Conservation (phyloP, 2,113 vertebrate genomes). For the Corythaeola cristata region DNA sequence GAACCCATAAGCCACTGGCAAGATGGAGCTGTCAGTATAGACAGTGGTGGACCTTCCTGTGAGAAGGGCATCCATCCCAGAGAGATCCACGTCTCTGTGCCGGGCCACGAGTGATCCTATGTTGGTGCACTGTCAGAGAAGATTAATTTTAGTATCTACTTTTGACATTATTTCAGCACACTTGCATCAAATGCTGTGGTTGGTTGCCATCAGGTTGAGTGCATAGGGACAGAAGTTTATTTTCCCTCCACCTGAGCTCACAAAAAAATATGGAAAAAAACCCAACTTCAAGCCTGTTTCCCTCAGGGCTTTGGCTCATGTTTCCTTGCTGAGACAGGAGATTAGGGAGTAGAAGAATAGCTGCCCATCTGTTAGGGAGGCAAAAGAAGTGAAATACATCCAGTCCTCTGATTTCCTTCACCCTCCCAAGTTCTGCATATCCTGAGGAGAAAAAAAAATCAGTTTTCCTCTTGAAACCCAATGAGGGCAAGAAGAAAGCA, state of each 20-base stretch:
- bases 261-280: background rate
- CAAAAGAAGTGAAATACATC: background rate
- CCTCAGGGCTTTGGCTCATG: background rate
- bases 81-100: background rate
- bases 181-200: background rate
- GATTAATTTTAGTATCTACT: background rate
- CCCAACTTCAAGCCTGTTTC: background rate
- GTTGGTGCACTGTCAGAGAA: background rate
- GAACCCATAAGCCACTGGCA: background rate
- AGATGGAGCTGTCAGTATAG: background rate
- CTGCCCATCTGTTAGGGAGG: conserved; percentile 20
- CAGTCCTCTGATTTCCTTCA: background rate
- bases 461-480: background rate
- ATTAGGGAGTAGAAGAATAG: background rate
- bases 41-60: background rate
- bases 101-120: background rate
- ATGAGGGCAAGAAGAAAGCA: background rate
- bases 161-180: background rate
- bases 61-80: background rate
- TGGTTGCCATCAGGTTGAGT: background rate
- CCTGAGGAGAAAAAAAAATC: background rate
- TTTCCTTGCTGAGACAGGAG: background rate
- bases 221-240: background rate
- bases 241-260: background rate
- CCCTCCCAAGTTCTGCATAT: background rate